phyloP scores from a whole-genome alignment of 2,888 invertebrate species.

The Cosmopolites sordidus region DNA sequence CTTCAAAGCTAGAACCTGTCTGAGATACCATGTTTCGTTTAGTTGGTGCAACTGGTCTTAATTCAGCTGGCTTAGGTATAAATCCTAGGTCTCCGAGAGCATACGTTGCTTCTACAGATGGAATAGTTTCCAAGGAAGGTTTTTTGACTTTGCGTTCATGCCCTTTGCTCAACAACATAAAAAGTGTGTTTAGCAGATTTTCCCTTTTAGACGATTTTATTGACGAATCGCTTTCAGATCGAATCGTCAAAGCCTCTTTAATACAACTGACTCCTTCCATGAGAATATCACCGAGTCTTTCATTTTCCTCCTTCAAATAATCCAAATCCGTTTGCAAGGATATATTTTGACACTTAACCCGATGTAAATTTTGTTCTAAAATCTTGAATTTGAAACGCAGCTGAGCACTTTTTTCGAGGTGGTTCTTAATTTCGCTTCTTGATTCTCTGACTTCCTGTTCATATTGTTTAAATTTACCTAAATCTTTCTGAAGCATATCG shows the following conservation, averaged over 20 bases:
- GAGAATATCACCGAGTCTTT: constrained; percentile 56
- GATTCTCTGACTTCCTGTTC: constrained; percentile 27
- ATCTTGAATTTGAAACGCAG: constrained; percentile 34
- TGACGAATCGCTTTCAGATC: constrained; percentile 48
- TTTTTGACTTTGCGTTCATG: constrained; percentile 44
- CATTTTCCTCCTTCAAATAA: constrained; percentile 52
- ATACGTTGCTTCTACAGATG: constrained; percentile 49
- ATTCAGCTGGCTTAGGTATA: constrained; percentile 51
- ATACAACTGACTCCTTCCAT: constrained; percentile 60
- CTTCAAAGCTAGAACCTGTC: constrained; percentile 36
- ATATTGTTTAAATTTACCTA: constrained; percentile 28
- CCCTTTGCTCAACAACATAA: constrained; percentile 39
- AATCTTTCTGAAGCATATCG: constrained; percentile 25
- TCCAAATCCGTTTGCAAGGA: constrained; percentile 49
- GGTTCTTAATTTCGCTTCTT: constrained; percentile 28
- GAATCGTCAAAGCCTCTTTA: constrained; percentile 55
- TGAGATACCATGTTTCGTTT: constrained; percentile 37
- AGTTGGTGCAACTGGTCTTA: constrained; percentile 38
- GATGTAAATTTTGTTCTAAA: constrained; percentile 57
- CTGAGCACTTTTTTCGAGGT: constrained; percentile 21
- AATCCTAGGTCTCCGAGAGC: constrained; percentile 65
- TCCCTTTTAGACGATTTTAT: constrained; percentile 53
- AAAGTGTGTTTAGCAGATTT: constrained; percentile 50
- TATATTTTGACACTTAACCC: constrained; percentile 50
- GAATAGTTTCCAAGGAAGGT: constrained; percentile 49